Evolutionary conservation across 2,113 vertebrate genomes (phyloP).

Genomic region (Microtus pennsylvanicus): DNA sequence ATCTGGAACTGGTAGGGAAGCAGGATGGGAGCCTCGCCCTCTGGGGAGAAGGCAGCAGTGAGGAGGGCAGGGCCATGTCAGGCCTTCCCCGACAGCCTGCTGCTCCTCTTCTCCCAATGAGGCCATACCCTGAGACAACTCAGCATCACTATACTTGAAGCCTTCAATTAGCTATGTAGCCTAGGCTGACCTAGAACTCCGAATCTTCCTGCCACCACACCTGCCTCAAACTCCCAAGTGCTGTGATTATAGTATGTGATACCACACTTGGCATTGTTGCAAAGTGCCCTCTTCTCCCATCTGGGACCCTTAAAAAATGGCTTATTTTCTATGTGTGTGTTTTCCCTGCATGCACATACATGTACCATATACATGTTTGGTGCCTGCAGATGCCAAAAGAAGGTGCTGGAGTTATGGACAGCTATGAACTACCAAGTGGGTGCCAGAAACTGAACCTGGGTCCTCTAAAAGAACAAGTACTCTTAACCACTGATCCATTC

Average conservation of each 20-base stretch:
- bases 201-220: background rate
- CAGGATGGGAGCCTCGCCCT: conserved; percentile 82
- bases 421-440: background rate
- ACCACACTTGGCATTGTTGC: background rate
- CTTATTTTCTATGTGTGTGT: background rate
- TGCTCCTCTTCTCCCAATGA: rapidly evolving
- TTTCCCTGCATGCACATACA: background rate
- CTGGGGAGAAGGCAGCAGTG: conserved; percentile 77
- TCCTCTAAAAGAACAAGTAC: background rate
- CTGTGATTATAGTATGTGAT: background rate
- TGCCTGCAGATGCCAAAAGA: background rate
- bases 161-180: background rate
- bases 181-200: background rate
- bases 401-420: background rate
- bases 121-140: rapidly evolving
- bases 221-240: background rate
- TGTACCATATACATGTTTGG: background rate
- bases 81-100: background rate
- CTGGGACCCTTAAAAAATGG: background rate
- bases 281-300: background rate
- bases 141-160: background rate
- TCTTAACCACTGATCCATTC: background rate
- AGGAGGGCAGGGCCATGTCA: background rate
- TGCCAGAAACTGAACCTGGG: background rate
- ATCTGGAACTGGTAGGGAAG: conserved; percentile 92